phyloP scores from a whole-genome alignment of 1,140 invertebrate genomes.

The Drosophila pachea region DNA sequence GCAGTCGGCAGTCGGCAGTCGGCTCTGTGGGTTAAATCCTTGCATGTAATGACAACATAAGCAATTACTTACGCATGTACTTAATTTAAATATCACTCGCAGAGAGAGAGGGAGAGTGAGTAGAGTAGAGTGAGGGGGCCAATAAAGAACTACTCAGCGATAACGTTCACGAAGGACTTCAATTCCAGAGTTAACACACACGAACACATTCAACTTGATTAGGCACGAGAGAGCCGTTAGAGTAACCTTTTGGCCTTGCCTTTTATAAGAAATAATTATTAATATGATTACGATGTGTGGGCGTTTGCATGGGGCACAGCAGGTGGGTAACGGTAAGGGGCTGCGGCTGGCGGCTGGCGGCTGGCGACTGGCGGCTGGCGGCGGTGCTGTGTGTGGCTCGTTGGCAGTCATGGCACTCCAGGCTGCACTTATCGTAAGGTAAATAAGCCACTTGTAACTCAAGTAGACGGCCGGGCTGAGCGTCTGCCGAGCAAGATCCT shows the following conservation, averaged over 20 bases:
- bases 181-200: slow-evolving; percentile 13
- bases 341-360: not conserved
- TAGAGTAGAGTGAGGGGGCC: not conserved
- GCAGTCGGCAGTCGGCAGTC: not conserved
- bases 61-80: slow-evolving; percentile 37
- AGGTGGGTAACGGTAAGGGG: not conserved
- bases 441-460: slow-evolving; percentile 75
- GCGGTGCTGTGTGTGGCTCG: slow-evolving; percentile 6
- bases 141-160: slow-evolving; percentile 25
- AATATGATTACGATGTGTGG: slow-evolving; percentile 56
- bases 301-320: not conserved
- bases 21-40: slow-evolving; percentile 22
- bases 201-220: slow-evolving; percentile 49
- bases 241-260: slow-evolving; percentile 38
- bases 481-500: slow-evolving; percentile 24
- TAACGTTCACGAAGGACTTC: slow-evolving; percentile 10
- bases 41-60: slow-evolving; percentile 44
- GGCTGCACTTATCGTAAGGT: slow-evolving; percentile 74
- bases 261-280: slow-evolving; percentile 63
- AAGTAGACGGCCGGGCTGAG: slow-evolving; percentile 47
- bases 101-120: not conserved
- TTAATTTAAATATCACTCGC: slow-evolving; percentile 28
- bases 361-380: not conserved
- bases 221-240: slow-evolving; percentile 58
- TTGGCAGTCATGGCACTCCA: slow-evolving; percentile 67